Evolutionary conservation across 2,888 invertebrate species (phyloP).

Genomic region (Epinotia bilunana): DNA sequence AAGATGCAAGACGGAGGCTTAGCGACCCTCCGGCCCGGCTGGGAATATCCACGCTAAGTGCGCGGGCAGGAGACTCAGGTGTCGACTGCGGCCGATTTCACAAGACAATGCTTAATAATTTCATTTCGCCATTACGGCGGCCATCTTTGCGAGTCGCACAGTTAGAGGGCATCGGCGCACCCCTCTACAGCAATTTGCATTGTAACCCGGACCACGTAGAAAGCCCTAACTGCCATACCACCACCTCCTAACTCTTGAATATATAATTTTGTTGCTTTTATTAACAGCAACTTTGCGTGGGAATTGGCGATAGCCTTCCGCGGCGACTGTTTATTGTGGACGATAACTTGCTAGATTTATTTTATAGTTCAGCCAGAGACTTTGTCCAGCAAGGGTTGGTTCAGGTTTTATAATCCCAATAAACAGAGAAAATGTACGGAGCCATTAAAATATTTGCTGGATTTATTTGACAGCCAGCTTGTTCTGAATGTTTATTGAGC

Average conservation of each 20-base stretch:
- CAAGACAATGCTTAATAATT: slow-evolving; percentile 85
- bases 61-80: slow-evolving; percentile 76
- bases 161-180: slow-evolving; percentile 83
- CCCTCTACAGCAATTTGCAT: slow-evolving; percentile 84
- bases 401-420: slow-evolving; percentile 73
- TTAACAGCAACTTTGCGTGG: slow-evolving; percentile 84
- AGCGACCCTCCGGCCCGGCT: slow-evolving; percentile 18
- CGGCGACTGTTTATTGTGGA: slow-evolving; percentile 80
- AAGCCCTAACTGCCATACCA: slow-evolving; percentile 80
- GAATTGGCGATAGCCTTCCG: slow-evolving; percentile 82
- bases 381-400: slow-evolving; percentile 74
- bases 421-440: slow-evolving; percentile 76
- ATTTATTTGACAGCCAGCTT: slow-evolving; percentile 79
- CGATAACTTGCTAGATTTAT: slow-evolving; percentile 83
- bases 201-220: slow-evolving; percentile 84
- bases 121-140: slow-evolving; percentile 84
- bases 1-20: slow-evolving; percentile 34
- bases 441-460: slow-evolving; percentile 81
- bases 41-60: slow-evolving; percentile 71
- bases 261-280: slow-evolving; percentile 85
- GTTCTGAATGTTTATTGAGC: slow-evolving; percentile 76
- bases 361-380: slow-evolving; percentile 78
- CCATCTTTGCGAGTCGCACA: slow-evolving; percentile 83
- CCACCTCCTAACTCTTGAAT: slow-evolving; percentile 84
- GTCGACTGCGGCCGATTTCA: slow-evolving; percentile 84